A percentile compares a stretch with the other conserved stretches of the same genome.
These are phyloP conservation scores for Amphimallon solstitiale DNA, from an alignment of 2,888 invertebrate genomes.

Conservation along the genomic window DNA sequence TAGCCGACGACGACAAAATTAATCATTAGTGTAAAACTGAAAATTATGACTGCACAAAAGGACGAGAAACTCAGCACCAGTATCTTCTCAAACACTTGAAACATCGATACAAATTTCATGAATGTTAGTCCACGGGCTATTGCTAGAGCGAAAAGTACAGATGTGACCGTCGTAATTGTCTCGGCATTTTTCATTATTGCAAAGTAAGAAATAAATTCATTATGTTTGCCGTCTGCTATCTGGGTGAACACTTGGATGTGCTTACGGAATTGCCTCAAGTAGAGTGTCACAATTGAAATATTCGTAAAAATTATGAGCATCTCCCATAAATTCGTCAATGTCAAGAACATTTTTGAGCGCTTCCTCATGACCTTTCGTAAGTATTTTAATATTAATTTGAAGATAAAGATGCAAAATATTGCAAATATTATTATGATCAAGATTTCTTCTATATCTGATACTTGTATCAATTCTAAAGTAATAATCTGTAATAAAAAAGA, in stretches of 20 bases:
- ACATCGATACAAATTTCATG: conserved; percentile 42
- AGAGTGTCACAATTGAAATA: background rate
- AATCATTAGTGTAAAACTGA: conserved; percentile 32
- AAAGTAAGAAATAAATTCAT: conserved; percentile 45
- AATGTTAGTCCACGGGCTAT: conserved; percentile 44
- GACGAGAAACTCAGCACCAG: conserved; percentile 30
- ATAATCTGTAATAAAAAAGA: conserved; percentile 41
- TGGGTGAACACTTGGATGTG: conserved; percentile 38
- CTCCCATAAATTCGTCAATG: conserved; percentile 43
- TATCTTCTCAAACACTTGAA: conserved; percentile 43
- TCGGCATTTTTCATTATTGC: conserved; percentile 38
- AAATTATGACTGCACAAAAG: conserved; percentile 34
- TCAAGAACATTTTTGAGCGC: conserved; percentile 13
- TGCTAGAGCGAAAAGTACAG: conserved; percentile 42
- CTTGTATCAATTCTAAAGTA: conserved; percentile 40
- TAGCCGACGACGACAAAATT: conserved; percentile 38
- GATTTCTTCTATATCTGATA: conserved; percentile 6
- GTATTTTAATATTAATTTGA: conserved; percentile 36
- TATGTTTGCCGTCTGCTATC: conserved; percentile 42
- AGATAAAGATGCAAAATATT: conserved; percentile 35
- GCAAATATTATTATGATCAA: conserved; percentile 33
- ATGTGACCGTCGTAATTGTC: conserved; percentile 36
- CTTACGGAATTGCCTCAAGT: conserved; percentile 17
- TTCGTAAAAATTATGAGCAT: conserved; percentile 37
- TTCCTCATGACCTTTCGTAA: conserved; percentile 19